Percentiles rank a stretch among this genome's conserved stretches.
Evolutionary conservation across 2,797 vertebrate genomes (phyloP).

Genomic region (Argyrosomus regius): DNA sequence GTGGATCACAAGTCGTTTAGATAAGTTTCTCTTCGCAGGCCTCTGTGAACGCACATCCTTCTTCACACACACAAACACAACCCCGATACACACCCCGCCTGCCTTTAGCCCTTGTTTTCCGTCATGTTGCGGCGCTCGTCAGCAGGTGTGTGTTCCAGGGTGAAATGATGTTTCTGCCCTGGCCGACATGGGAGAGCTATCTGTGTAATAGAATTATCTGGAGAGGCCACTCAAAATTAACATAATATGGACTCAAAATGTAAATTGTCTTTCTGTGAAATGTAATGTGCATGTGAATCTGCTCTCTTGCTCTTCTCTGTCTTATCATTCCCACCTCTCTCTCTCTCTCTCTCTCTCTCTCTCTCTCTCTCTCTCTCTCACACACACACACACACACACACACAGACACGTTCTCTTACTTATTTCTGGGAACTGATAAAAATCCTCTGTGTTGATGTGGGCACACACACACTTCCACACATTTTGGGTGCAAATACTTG

Average conservation of each 20-base stretch:
- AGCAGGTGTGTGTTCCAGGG: slow-evolving; percentile 75
- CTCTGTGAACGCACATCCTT: slow-evolving; percentile 39
- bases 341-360: slow-evolving; percentile 5
- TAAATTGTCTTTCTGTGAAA: slow-evolving; percentile 79
- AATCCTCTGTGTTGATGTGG: slow-evolving; percentile 47
- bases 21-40: slow-evolving; percentile 63
- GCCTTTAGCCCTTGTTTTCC: slow-evolving; percentile 63
- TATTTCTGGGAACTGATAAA: slow-evolving; percentile 70
- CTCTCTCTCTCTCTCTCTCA: slow-evolving; percentile 13
- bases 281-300: slow-evolving; percentile 71
- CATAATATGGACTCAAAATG: slow-evolving; percentile 84
- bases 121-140: slow-evolving; percentile 57
- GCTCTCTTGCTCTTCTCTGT: slow-evolving; percentile 66
- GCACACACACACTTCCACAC: slow-evolving; percentile 70
- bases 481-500: slow-evolving; percentile 84
- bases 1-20: slow-evolving; percentile 62
- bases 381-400: slow-evolving; percentile 15
- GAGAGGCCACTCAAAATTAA: slow-evolving; percentile 84
- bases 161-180: slow-evolving; percentile 76
- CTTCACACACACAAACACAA: slow-evolving; percentile 31
- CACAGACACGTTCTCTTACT: slow-evolving; percentile 30
- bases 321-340: slow-evolving; percentile 50
- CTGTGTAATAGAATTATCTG: slow-evolving; percentile 84
- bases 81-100: slow-evolving; percentile 45
- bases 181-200: slow-evolving; percentile 75